phyloP scores from a whole-genome alignment of 2,888 invertebrate species.

The Zonitis immaculata region DNA sequence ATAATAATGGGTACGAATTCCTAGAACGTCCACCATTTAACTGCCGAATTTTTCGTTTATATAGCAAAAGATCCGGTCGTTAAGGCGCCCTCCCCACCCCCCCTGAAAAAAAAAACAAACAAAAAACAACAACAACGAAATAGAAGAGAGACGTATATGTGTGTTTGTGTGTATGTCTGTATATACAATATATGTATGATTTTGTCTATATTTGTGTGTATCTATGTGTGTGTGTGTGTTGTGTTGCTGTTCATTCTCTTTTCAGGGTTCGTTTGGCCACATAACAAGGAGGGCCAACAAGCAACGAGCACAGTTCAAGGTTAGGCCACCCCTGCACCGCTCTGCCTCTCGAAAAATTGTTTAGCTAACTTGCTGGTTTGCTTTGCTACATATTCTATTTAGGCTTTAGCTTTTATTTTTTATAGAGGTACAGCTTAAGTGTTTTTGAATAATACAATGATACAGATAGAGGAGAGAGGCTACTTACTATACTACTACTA shows the following conservation, averaged over 20 bases:
- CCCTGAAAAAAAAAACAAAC: too few relatives aligned
- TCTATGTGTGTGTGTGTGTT: conserved; percentile 9
- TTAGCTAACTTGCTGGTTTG: not conserved
- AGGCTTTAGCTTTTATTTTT: not conserved
- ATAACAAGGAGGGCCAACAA: conserved; percentile 3
- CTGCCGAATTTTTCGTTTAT: conserved; percentile 39
- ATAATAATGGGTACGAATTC: conserved; percentile 27
- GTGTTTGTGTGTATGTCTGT: not conserved
- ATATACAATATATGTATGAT: too few relatives aligned
- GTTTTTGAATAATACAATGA: too few relatives aligned
- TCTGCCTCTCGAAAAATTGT: not conserved
- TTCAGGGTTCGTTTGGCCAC: conserved; percentile 2
- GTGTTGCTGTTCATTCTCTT: conserved; percentile 1
- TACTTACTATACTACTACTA: too few relatives aligned
- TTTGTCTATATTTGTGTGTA: too few relatives aligned
- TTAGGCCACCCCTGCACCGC: conserved; percentile 42
- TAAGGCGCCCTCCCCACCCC: conserved; percentile 30
- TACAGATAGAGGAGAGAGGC: too few relatives aligned
- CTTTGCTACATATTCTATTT: not conserved
- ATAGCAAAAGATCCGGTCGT: conserved; percentile 32
- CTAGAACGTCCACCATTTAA: conserved; percentile 39
- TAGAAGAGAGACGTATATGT: conserved; percentile 7
- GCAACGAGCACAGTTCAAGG: conserved; percentile 41
- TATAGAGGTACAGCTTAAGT: too few relatives aligned
- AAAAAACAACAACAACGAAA: conserved; percentile 12